phyloP scores from a whole-genome alignment of 1,140 invertebrate genomes.

The Oncopodura yosiiana region DNA sequence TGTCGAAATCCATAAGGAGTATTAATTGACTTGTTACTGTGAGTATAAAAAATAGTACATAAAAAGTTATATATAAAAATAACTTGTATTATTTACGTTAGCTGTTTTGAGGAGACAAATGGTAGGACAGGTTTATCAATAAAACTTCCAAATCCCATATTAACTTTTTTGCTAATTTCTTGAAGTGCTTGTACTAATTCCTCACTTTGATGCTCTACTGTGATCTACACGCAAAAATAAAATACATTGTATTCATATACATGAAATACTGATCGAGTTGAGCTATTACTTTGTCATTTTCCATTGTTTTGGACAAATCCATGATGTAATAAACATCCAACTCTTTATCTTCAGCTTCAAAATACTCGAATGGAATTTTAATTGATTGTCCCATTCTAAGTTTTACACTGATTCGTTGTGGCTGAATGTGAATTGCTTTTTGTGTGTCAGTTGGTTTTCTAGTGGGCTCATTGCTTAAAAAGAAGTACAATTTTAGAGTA shows the following conservation, averaged over 20 bases:
- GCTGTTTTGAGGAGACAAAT: conserved; percentile 6
- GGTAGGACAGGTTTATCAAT: conserved; percentile 51
- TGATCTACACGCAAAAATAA: too few relatives aligned
- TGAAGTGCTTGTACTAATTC: conserved; percentile 52
- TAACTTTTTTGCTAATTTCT: conserved; percentile 70
- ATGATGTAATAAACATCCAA: conserved; percentile 58
- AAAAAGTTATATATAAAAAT: neutral
- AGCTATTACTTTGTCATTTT: conserved; percentile 48
- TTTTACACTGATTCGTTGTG: conserved; percentile 2
- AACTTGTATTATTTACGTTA: neutral
- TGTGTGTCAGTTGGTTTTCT: neutral
- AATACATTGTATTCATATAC: neutral
- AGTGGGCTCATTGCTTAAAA: neutral
- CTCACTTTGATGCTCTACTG: conserved; percentile 35
- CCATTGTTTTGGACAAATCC: conserved; percentile 57
- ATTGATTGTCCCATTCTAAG: conserved; percentile 18
- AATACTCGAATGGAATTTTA: conserved; percentile 15
- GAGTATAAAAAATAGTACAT: neutral
- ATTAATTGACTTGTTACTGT: neutral
- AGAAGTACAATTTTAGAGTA: neutral
- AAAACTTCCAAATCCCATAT: conserved; percentile 64
- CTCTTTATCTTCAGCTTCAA: conserved; percentile 40
- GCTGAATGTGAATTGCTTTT: conserved; percentile 5
- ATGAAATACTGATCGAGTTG: neutral
- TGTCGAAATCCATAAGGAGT: conserved; percentile 35